Evolutionary conservation across 2,797 vertebrate genomes (phyloP), one percentile per base, ranked within the genome.

Genomic region (Liparis tanakae): DNA sequence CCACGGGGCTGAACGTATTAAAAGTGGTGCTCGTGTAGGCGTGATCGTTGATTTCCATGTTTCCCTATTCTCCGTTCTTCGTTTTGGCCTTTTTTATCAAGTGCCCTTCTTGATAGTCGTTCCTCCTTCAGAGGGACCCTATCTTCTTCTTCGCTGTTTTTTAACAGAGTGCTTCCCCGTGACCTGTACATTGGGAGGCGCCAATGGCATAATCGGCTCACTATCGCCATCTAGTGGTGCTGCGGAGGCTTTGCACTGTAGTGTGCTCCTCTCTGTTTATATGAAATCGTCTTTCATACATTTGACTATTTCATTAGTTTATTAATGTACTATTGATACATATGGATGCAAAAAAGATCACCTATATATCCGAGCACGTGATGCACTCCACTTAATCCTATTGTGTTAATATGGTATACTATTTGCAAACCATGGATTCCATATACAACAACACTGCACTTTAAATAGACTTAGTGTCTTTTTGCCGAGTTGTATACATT

Each of bases 21-120:
- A n/a, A 63, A 8, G 64, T 70, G 17, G 15, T 70, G 62, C 12
- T 72, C 2, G 79, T 83, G 72, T 89, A 85, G 0, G 53, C 66
- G 61, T 92, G 87, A 13, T 91, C 87, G 9, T 44, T 13, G 7
- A 74, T 60, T 1, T 87, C 80, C 84, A 86, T 90, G 37, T 44
- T 63, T 25, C 1, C 37, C 10, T n/a, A 14, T 46, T 62, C 46
- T 36, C 17, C 10, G 58, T 37, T 25, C 17, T 58, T 39, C 12
- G 18, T 58, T 53, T 51, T 8, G n/a, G 15, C 0, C 10, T 54
- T 18, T 64, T 8, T 3, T 30, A 0, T 43, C 7, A 67, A 87
- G 88, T 70, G 58, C 44, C 67, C 88, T 86, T 83, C 50, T 46
- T 39, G 72, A 71, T 8, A 5, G 36, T 68, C 33, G 1, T 55